phyloP scores from a whole-genome alignment of 2,888 invertebrate species.

The Orthonevra nobilis region DNA sequence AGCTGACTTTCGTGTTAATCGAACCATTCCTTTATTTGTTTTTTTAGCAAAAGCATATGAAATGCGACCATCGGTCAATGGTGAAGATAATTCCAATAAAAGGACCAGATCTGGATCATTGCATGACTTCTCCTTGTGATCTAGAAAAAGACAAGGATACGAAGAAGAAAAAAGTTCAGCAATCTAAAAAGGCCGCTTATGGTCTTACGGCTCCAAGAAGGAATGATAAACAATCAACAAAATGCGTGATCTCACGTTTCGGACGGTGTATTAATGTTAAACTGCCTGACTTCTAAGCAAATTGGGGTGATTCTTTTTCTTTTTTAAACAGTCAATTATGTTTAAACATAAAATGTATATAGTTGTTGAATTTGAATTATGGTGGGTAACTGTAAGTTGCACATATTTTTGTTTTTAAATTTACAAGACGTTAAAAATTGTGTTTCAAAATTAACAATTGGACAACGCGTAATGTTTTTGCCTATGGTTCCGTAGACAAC shows the following conservation, averaged over 20 bases:
- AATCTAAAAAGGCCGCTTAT: neutral
- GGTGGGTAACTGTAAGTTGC: neutral
- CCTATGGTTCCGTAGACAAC: no score
- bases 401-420: neutral
- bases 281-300: constrained; percentile 37
- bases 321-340: no score
- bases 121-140: neutral
- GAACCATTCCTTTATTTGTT: neutral
- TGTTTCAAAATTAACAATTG: no score
- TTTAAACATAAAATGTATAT: neutral
- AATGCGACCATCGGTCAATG: constrained; percentile 31
- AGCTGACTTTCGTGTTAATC: no score
- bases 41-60: constrained; percentile 62
- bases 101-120: constrained; percentile 14
- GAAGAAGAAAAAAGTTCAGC: constrained; percentile 25
- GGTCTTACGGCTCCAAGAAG: constrained; percentile 6
- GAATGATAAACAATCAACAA: constrained; percentile 15
- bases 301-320: neutral
- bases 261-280: constrained; percentile 63
- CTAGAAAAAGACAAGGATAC: neutral
- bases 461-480: no score
- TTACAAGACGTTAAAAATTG: no score
- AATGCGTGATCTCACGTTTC: constrained; percentile 52
- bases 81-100: constrained; percentile 22
- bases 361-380: neutral